phyloP scores from a whole-genome alignment of 2,113 vertebrate species.

The Aviceda subcristata region DNA sequence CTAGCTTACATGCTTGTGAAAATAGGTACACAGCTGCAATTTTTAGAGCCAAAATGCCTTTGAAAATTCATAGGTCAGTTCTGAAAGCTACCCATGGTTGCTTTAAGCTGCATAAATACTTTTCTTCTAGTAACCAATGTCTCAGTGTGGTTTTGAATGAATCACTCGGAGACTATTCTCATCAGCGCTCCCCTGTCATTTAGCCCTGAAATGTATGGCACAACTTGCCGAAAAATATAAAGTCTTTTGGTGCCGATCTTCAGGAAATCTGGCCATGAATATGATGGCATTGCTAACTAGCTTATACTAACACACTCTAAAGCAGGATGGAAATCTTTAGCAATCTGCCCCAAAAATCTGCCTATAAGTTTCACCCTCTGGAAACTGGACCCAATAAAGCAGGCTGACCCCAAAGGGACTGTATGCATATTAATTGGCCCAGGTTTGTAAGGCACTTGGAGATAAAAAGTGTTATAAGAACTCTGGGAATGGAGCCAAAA shows the following conservation, averaged over 20 bases:
- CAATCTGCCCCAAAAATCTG: not conserved
- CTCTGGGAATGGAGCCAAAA: not conserved
- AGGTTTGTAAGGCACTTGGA: not conserved
- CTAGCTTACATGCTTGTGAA: not conserved
- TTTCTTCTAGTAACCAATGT: not conserved
- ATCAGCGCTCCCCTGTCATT: not conserved
- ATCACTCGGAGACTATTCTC: not conserved
- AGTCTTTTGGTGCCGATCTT: not conserved
- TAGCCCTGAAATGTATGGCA: not conserved
- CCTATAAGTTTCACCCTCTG: not conserved
- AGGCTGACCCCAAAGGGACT: not conserved
- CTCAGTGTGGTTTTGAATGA: not conserved
- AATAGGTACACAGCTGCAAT: not conserved
- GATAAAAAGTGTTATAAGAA: not conserved
- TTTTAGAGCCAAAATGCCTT: not conserved
- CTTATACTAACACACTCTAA: not conserved
- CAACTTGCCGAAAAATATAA: not conserved
- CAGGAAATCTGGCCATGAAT: not conserved
- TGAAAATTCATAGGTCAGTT: not conserved
- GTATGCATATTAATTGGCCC: not conserved
- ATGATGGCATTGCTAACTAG: not conserved
- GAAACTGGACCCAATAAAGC: not conserved
- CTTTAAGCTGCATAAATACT: not conserved
- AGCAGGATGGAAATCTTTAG: not conserved
- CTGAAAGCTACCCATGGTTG: not conserved